phyloP scores from a whole-genome alignment of 2,888 invertebrate genomes.

The Hofmannophila pseudospretella region DNA sequence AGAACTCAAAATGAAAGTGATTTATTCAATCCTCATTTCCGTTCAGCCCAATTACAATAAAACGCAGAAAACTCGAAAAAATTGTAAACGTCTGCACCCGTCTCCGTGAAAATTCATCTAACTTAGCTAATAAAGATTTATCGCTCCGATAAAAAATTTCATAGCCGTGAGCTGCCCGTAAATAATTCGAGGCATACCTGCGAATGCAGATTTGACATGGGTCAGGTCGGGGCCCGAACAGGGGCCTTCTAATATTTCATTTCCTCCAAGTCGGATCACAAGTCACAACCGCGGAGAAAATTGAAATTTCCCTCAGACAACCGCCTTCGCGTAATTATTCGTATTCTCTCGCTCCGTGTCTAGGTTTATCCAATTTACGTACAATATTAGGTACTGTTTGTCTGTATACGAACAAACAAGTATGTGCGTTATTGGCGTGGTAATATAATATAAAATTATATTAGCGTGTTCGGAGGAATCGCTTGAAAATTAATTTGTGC shows the following conservation, averaged over 20 bases:
- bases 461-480: not conserved
- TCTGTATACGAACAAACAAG: not conserved
- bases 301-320: constrained; percentile 53
- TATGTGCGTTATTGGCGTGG: not conserved
- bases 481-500: not conserved
- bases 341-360: constrained; percentile 7
- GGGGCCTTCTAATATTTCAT: constrained; percentile 65
- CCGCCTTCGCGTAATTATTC: constrained; percentile 43
- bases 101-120: constrained; percentile 39
- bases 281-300: constrained; percentile 54
- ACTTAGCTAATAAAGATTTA: constrained; percentile 69
- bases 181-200: constrained; percentile 72
- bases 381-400: not conserved
- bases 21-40: constrained; percentile 3
- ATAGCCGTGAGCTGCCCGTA: constrained; percentile 65
- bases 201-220: constrained; percentile 74
- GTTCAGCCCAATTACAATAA: constrained; percentile 8
- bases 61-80: constrained; percentile 8
- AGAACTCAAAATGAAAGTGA: too few relatives aligned
- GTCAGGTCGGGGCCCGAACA: constrained; percentile 63
- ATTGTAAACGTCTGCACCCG: constrained; percentile 14
- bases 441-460: not conserved
- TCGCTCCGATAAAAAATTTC: constrained; percentile 65
- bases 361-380: constrained; percentile 4
- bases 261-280: constrained; percentile 58